phyloP scores from a whole-genome alignment of 2,797 vertebrate genomes.

The Galago senegalensis region DNA sequence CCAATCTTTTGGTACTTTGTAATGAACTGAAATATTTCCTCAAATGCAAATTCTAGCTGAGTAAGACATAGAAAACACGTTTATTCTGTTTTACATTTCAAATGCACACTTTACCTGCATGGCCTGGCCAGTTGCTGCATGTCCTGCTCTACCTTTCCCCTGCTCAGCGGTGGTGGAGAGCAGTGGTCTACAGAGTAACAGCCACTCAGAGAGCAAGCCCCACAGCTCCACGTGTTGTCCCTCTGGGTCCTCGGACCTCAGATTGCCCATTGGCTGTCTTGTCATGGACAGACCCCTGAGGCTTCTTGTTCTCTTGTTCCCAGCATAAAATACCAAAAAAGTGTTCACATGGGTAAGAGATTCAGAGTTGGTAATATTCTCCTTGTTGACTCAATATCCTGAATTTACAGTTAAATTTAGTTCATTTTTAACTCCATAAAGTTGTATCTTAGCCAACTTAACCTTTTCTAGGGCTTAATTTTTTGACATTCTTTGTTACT shows the following conservation, averaged over 20 bases:
- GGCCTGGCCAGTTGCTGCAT: neutral
- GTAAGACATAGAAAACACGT: neutral
- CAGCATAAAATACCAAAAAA: neutral
- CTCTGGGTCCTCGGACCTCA: neutral
- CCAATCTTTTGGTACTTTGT: neutral
- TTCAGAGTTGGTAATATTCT: neutral
- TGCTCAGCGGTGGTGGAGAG: neutral
- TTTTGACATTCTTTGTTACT: slow-evolving; percentile 27
- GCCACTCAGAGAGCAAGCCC: neutral
- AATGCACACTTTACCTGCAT: neutral
- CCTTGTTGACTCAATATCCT: neutral
- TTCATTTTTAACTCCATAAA: neutral
- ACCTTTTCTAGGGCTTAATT: neutral
- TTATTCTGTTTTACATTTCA: neutral
- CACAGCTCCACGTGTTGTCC: rapidly evolving
- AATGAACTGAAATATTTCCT: neutral
- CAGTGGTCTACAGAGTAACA: neutral
- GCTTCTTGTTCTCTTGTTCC: neutral
- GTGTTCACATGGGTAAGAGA: neutral
- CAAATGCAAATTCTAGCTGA: neutral
- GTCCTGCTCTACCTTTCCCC: neutral
- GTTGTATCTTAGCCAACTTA: neutral
- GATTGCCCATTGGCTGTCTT: neutral
- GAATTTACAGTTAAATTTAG: neutral
- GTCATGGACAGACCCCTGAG: neutral